These are phyloP conservation scores for Eulimnadia texana DNA, from an alignment of 1,140 invertebrate species.

Conservation along the genomic window DNA sequence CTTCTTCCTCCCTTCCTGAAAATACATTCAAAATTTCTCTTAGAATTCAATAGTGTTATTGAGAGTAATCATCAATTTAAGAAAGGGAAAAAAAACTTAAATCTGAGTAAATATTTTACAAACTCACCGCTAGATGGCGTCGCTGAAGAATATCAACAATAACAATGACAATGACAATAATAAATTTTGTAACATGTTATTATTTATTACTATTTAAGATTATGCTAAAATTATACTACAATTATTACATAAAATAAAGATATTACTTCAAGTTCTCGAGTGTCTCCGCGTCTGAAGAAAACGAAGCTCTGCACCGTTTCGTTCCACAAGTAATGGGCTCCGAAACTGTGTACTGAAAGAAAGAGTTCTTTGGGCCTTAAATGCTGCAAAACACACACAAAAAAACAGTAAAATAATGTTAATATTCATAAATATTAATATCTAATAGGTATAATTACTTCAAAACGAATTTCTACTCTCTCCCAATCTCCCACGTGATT, in stretches of 20 bases:
- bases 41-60: neutral
- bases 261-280: neutral
- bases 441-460: neutral
- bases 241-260: neutral
- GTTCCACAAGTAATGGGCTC: conserved; percentile 20
- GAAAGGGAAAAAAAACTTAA: too few species aligned
- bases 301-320: conserved; percentile 16
- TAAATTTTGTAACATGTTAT: too few species aligned
- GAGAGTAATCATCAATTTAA: too few species aligned
- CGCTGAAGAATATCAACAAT: too few species aligned
- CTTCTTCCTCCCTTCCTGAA: neutral
- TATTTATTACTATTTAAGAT: too few species aligned
- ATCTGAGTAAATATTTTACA: too few species aligned
- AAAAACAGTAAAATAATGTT: neutral
- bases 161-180: too few species aligned
- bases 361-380: conserved; percentile 10
- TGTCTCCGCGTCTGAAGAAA: conserved; percentile 12
- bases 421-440: neutral
- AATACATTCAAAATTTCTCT: neutral
- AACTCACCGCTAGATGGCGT: too few species aligned
- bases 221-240: too few species aligned
- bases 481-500: conserved; percentile 16
- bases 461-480: conserved; percentile 7
- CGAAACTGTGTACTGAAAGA: conserved; percentile 19
- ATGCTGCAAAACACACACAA: conserved; percentile 4